A percentile compares a stretch with the other conserved stretches of the same genome.
These are phyloP conservation scores for Aphrophora alni DNA, from an alignment of 2,888 invertebrate genomes.

Conservation along the genomic window DNA sequence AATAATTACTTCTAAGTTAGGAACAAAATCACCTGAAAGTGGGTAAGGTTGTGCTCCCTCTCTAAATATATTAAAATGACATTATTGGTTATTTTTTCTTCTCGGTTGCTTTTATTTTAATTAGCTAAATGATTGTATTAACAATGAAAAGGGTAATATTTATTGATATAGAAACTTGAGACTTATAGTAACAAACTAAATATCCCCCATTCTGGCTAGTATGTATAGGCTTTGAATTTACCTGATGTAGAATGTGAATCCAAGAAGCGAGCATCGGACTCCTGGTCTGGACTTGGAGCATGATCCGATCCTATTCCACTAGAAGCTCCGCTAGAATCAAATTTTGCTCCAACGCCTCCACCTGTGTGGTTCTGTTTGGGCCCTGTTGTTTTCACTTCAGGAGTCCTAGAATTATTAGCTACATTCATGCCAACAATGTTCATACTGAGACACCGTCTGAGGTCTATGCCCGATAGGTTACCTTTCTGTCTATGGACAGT, in stretches of 20 bases:
- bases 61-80: too few species aligned
- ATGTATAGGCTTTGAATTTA: conserved; percentile 58
- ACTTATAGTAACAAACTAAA: too few species aligned
- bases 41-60: too few species aligned
- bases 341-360: conserved; percentile 60
- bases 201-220: too few species aligned
- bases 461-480: conserved; percentile 75
- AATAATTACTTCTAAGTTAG: too few species aligned
- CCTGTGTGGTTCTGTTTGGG: conserved; percentile 16
- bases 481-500: conserved; percentile 83
- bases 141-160: too few species aligned
- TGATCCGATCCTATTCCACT: conserved; percentile 90
- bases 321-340: conserved; percentile 79
- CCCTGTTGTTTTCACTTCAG: not conserved
- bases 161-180: too few species aligned
- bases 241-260: conserved; percentile 70
- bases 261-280: conserved; percentile 56
- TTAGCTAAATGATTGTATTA: too few species aligned
- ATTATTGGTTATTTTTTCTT: too few species aligned
- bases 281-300: conserved; percentile 80
- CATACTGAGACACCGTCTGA: conserved; percentile 71
- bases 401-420: conserved; percentile 34
- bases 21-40: too few species aligned
- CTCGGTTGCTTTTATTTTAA: too few species aligned
- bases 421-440: conserved; percentile 67